These are phyloP conservation scores for Actenoides lindsayi DNA, from an alignment of 2,113 vertebrate species.

Conservation along the genomic window DNA sequence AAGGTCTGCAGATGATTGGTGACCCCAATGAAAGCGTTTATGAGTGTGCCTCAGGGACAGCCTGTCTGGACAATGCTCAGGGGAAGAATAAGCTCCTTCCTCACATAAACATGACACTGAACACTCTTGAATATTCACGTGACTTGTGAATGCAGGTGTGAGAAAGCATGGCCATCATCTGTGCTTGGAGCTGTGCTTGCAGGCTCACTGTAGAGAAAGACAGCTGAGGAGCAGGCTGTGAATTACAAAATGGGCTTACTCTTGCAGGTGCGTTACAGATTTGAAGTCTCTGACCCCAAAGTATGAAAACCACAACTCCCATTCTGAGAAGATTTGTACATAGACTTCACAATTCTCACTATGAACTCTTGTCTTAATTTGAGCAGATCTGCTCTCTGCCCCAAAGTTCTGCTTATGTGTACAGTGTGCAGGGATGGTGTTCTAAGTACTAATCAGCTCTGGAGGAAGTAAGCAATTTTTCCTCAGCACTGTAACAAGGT, in stretches of 20 bases:
- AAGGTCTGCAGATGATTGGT: neutral
- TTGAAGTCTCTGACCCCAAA: neutral
- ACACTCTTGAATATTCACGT: neutral
- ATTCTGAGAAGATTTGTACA: neutral
- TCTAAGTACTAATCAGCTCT: neutral
- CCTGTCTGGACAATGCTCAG: neutral
- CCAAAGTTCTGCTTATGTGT: neutral
- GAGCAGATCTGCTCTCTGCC: neutral
- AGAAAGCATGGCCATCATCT: neutral
- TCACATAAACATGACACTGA: neutral
- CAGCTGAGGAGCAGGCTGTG: neutral
- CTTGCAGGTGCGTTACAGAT: neutral
- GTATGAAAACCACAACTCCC: neutral
- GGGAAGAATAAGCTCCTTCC: neutral
- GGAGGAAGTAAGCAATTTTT: neutral
- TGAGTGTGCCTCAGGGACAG: neutral
- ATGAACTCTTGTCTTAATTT: neutral
- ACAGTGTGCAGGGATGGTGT: fast-evolving
- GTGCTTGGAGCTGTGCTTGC: neutral
- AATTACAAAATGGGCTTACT: neutral
- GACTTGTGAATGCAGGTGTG: neutral
- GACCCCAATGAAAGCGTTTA: neutral
- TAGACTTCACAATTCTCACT: neutral
- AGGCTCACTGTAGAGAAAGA: neutral
- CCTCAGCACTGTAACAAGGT: neutral